Base-by-base conservation (phyloP, 2,797 vertebrate species). In the Atherinosoma microstoma region DNA sequence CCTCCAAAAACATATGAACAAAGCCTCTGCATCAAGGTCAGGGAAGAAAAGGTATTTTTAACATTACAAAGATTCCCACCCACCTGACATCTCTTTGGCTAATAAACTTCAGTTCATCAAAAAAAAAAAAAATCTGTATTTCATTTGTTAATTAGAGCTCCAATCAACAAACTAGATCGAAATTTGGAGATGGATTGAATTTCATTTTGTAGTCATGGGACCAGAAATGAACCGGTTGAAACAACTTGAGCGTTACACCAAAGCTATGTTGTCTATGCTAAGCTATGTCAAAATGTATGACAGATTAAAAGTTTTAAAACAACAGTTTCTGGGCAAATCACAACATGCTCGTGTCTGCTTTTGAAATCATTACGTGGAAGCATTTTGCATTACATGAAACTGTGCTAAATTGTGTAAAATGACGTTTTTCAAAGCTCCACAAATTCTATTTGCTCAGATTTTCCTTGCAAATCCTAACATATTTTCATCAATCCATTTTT, bases 21-120 rank as follows among this genome's bases (percentile, higher is more conserved):
- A 59, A 59, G 56, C 59, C 38, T 86, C 69, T 62, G 58, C 56
- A 58, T 75, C 64, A 79, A 84, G 74, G 77, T 82, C 75, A 64
- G 18, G 18, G 51, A 76, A 70, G 15, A 80, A 75, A 77, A 35
- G 29, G 70, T 80, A 60, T 71, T 64, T 64, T 67, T 66, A 59
- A 80, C 29, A 68, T 40, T 2, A 40, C 7, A 24, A 22, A 65
- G 73, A 77, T 61, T 51, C 42, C 40, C 10, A 13, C 16, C 13
- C 4, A 34, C 2, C 32, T 53, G 58, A 22, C 27, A 15, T 30
- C 32, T 54, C 10, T 61, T 49, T 71, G 34, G 22, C n/a, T 13
- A 4, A 36, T 5, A 42, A 16, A 42, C 40, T 18, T 42, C 16
- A 42, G 18, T 16, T 42, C 6, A 16, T 42, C 5, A n/a, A n/a